These are phyloP conservation scores for Acyrthosiphon pisum DNA, from an alignment of 1,140 invertebrate genomes.

Conservation along the genomic window DNA sequence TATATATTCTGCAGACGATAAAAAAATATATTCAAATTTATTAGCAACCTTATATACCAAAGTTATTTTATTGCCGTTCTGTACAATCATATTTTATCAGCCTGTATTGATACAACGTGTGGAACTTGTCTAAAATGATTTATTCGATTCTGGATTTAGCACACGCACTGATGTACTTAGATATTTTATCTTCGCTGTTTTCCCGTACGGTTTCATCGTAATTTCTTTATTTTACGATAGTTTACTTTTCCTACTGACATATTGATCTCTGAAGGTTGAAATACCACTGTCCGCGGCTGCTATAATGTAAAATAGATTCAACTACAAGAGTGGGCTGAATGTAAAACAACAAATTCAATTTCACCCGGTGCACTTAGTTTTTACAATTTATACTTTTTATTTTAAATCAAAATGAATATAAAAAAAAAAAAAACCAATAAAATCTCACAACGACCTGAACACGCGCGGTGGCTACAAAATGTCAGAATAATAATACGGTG, in stretches of 20 bases:
- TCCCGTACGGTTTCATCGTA: background rate
- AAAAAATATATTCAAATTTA: background rate
- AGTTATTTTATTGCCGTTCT: background rate
- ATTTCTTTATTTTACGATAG: constrained; percentile 13
- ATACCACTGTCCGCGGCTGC: background rate
- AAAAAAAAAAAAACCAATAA: background rate
- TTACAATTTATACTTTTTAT: constrained; percentile 5
- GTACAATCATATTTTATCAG: background rate
- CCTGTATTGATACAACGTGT: background rate
- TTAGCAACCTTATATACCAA: background rate
- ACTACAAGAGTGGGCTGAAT: background rate
- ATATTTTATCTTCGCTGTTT: background rate
- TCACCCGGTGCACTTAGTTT: background rate
- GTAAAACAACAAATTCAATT: constrained; percentile 18
- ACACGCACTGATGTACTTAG: background rate
- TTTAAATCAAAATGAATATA: background rate
- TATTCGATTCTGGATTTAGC: background rate
- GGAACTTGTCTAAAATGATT: background rate
- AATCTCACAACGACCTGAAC: background rate
- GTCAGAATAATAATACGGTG: background rate
- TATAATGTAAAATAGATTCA: background rate
- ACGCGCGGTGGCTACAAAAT: background rate
- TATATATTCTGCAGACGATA: background rate
- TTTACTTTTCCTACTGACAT: background rate
- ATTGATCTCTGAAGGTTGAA: background rate